Evolutionary conservation across 2,113 vertebrate species (phyloP).

Genomic region (Mesembrinibis cayennensis): DNA sequence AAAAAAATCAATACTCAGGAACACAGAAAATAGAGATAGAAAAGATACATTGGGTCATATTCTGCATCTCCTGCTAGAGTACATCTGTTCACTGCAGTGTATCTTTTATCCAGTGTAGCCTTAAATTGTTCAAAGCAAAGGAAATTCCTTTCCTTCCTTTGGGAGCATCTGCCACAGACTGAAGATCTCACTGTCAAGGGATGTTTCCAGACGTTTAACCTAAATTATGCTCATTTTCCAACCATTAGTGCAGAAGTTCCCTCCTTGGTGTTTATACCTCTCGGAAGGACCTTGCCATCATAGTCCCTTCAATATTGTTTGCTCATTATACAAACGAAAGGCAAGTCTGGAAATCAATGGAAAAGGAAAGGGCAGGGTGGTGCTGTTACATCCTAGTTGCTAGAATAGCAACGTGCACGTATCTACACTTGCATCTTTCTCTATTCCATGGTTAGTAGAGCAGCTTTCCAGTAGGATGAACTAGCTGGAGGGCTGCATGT

Average conservation of each 20-base stretch:
- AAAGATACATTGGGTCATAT: conserved; percentile 39
- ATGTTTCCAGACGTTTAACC: conserved; percentile 55
- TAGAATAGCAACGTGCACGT: accelerated
- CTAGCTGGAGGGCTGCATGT: neutral
- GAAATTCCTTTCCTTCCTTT: conserved; percentile 33
- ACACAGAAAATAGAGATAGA: conserved; percentile 3
- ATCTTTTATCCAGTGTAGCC: conserved; percentile 24
- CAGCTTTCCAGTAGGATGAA: neutral
- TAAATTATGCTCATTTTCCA: conserved; percentile 54
- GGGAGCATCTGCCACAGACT: conserved; percentile 31
- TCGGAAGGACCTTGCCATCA: neutral
- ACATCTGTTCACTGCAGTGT: neutral
- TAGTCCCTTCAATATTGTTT: neutral
- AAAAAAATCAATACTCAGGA: conserved; percentile 40
- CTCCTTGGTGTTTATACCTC: neutral
- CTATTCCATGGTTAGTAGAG: neutral
- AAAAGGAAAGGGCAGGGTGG: neutral
- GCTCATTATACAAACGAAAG: neutral
- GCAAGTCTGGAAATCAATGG: neutral
- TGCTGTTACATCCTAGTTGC: neutral
- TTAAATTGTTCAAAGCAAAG: conserved; percentile 50
- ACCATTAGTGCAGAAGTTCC: neutral
- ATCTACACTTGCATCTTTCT: neutral
- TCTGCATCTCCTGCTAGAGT: neutral
- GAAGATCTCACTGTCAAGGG: conserved; percentile 31